phyloP scores from a whole-genome alignment of 2,113 vertebrate species.

The Podarcis raffonei region DNA sequence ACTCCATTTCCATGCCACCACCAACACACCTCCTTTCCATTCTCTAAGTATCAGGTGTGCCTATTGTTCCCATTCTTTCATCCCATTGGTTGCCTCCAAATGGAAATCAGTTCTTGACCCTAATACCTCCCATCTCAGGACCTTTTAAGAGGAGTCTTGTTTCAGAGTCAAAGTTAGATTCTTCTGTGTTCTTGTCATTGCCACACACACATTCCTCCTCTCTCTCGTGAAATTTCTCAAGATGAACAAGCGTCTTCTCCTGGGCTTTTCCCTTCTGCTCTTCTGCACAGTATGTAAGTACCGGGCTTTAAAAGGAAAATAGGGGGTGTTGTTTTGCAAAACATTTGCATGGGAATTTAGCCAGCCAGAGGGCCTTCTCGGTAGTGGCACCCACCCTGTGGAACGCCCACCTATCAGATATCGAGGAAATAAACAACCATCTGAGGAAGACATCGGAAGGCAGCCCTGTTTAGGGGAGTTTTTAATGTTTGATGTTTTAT shows the following conservation, averaged over 20 bases:
- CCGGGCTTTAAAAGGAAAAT: not conserved
- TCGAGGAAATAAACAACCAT: not conserved
- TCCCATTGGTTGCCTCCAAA: slow-evolving; percentile 12
- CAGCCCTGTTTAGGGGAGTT: too few relatives aligned
- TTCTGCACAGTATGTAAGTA: slow-evolving; percentile 3
- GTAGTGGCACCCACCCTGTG: too few relatives aligned
- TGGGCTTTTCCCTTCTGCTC: not conserved
- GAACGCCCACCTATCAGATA: not conserved
- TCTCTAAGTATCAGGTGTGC: not conserved
- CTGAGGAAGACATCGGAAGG: too few relatives aligned
- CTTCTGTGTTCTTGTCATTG: not conserved
- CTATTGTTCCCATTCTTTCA: not conserved
- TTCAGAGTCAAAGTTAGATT: not conserved
- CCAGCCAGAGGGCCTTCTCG: too few relatives aligned
- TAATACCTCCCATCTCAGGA: not conserved
- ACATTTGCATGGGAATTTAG: not conserved
- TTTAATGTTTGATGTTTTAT: too few relatives aligned
- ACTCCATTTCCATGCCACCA: not conserved
- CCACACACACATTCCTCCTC: not conserved
- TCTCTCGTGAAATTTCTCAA: not conserved
- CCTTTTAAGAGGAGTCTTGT: not conserved
- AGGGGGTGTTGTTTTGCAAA: not conserved
- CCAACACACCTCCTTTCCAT: not conserved
- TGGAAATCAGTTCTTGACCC: not conserved
- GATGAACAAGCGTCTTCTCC: slow-evolving; percentile 17